Evolutionary conservation across 2,797 vertebrate genomes (phyloP).

Genomic region (Denticeps clupeoides): DNA sequence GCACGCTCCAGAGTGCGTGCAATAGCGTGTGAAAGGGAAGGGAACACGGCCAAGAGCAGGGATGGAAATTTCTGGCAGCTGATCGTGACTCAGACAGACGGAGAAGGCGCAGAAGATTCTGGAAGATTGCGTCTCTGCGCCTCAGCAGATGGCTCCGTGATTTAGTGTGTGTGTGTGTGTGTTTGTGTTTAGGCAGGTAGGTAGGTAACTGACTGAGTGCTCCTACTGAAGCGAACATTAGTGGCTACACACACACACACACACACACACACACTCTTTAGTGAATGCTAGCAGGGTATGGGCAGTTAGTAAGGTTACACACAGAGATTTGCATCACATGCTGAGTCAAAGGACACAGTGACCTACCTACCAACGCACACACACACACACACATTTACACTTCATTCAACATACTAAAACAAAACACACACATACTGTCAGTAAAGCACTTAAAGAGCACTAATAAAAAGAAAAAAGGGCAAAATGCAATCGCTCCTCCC

Average conservation of each 20-base stretch:
- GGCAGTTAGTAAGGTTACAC: background rate
- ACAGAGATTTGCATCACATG: background rate
- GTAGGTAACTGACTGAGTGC: background rate
- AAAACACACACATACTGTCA: background rate
- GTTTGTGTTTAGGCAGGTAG: background rate
- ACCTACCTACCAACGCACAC: background rate
- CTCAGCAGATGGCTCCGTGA: background rate
- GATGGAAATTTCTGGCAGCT: background rate
- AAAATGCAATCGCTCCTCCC: too few species aligned
- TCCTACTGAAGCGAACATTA: too few species aligned
- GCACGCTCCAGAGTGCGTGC: too few species aligned
- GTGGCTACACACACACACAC: background rate
- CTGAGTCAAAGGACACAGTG: background rate
- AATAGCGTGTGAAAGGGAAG: constrained; percentile 1
- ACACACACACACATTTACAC: background rate
- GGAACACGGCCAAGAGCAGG: background rate
- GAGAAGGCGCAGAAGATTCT: background rate
- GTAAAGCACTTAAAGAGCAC: background rate
- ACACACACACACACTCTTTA: background rate
- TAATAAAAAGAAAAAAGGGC: background rate
- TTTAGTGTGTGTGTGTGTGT: background rate
- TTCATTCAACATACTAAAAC: background rate
- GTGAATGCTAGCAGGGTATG: too few species aligned
- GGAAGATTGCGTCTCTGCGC: background rate
- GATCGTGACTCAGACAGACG: background rate